Base-by-base conservation (phyloP, 2,888 invertebrate species). In the Lordiphosa fenestrarum region DNA sequence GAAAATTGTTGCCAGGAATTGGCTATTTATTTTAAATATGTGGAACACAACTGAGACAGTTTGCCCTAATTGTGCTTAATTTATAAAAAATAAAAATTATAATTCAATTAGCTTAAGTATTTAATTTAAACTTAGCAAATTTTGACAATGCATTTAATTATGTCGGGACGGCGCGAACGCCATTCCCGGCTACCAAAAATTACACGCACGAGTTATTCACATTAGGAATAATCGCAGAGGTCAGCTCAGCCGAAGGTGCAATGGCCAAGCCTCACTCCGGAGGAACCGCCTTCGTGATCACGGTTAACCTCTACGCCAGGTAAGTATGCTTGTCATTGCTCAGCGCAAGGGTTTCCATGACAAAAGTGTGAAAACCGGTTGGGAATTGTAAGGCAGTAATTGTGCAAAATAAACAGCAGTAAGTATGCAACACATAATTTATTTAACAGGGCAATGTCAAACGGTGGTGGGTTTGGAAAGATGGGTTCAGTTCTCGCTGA, bases 151-250 rank as follows among this genome's bases (percentile, higher is more conserved):
- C 44, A 62, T 58, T 60, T 44, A 6, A 47, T 23, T 15, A 74
- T 48, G 82, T 91, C 91, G 91, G 91, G 91, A 91, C 90, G 91
- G 91, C 91, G 91, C 91, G 91, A 88, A 92, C 91, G 91, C 91
- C 88, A 92, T 91, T 91, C 92, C 92, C 92, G 91, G 91, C 92
- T 92, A 92, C 90, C 92, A 92, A 92, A 92, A 92, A 92, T 92
- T 91, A 88, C 91, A 92, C 92, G 91, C 91, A 92, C 93, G 93
- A 93, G 92, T 92, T 92, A 92, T 91, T 92, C 93, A 91, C 92
- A 92, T 93, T 93, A 92, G 93, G 92, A 91, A 91, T 91, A 93
- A 92, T 93, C 93, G 93, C 93, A 93, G 91, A 92, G 91, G 93
- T 94, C 94, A 94, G 92, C 93, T 92, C 91, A 90, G 91, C 91